Evolutionary conservation across 2,888 invertebrate genomes (phyloP).

Genomic region (Netelia virgata): DNA sequence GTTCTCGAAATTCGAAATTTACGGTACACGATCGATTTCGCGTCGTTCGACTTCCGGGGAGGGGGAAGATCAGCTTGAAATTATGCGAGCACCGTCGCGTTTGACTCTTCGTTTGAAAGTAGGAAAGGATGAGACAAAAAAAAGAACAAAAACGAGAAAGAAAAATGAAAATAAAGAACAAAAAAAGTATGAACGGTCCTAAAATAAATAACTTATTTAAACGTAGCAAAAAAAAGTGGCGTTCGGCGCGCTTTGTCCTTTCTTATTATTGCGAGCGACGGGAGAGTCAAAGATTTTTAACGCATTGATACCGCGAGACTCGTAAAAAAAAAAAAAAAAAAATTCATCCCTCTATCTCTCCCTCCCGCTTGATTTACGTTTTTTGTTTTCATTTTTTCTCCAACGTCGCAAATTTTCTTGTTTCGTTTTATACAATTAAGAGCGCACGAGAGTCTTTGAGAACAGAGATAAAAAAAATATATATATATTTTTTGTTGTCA

Average conservation of each 20-base stretch:
- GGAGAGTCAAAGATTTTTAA: constrained; percentile 22
- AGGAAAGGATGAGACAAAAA: not conserved
- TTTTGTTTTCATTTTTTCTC: constrained; percentile 5
- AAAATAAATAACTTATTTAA: constrained; percentile 72
- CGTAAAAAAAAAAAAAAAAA: constrained; percentile 14
- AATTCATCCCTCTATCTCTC: not conserved
- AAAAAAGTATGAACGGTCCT: constrained; percentile 22
- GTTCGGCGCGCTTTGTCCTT: constrained; percentile 39
- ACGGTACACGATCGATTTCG: not conserved
- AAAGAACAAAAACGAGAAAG: constrained; percentile 1
- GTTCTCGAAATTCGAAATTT: no score
- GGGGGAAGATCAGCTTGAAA: no score
- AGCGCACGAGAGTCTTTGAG: no score
- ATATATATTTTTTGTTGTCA: not conserved
- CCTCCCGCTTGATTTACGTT: not conserved
- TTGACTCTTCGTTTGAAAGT: not conserved
- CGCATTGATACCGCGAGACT: constrained; percentile 46
- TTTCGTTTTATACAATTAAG: not conserved
- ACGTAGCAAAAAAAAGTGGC: constrained; percentile 53
- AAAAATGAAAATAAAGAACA: constrained; percentile 21
- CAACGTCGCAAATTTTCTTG: constrained; percentile 27
- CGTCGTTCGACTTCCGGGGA: not conserved
- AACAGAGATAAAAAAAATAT: no score
- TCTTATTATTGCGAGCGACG: constrained; percentile 30
- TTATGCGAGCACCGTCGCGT: no score